Evolutionary conservation across 2,797 vertebrate species (phyloP), one percentile per base, ranked within the genome.

Genomic region (Neoniphon sammara): DNA sequence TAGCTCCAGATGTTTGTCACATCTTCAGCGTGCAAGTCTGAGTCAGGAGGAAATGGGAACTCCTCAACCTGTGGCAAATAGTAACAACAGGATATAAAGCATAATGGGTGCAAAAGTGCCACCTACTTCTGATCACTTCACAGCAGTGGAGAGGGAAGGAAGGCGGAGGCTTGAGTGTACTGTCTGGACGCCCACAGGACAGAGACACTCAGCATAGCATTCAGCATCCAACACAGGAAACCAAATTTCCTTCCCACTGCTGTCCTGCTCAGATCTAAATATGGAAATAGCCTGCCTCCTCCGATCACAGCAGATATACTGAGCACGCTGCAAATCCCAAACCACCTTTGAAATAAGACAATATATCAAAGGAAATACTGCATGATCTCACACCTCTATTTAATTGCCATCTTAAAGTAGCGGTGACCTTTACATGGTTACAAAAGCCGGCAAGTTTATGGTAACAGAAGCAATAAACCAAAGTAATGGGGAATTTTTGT

Each of bases 161-260:
- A 90, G 85, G 83, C 66, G 56, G 71, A 80, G 66, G 66, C 53
- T 75, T 52, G 78, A 52, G 27, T 71, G 74, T 75, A 67, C 55
- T n/a, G 77, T 79, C 68, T 71, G 81, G n/a, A 69, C 72, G 52
- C 70, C 47, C 62, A 82, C 73, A 78, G 88, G 87, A 91, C 85
- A 85, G 83, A 84, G 80, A 87, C 77, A 68, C 71, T 81, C 64
- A 68, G 81, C 72, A 76, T 80, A 78, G 68, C 53, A 71, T 80
- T 89, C 81, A 73, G 80, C 74, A 76, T 80, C 87, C 79, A 73
- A 74, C 83, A 67, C 87, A 88, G 91, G 93, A 94, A 93, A 89
- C 78, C 25, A 2, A 67, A 77, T 87, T 90, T 92, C 88, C 91
- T 91, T 91, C 82, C 86, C 66, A 81, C 44, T 34, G 66, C 82